Evolutionary conservation across 2,113 vertebrate genomes (phyloP), one percentile per base, ranked within the genome.

Genomic region (Rissa tridactyla): DNA sequence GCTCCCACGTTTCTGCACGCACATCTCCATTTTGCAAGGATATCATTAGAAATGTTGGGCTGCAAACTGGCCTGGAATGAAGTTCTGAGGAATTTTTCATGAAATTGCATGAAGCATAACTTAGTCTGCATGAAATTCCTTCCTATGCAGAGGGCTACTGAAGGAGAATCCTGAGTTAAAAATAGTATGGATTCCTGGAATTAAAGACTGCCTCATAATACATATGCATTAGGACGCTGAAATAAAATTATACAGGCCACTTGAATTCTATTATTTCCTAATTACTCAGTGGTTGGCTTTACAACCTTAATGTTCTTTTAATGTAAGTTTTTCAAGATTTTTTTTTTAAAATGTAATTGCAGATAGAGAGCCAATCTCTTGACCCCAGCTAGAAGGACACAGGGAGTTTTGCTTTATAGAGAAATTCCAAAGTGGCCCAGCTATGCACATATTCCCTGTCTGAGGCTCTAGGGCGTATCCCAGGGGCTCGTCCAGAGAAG

Each of bases 221-320:
- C 72, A 87, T 76, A 91, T 66, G 89, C 78, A 95, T 87, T 77
- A 95, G 73, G 62, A 94, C 62, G 51, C 68, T n/a, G 54, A 95
- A 93, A 96, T 94, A 95, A 96, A 92, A 94, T 96, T 92, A 91
- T 90, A 96, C 66, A 94, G 77, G 78, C 75, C 84, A 82, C 94
- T 85, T 95, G 86, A 92, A 92, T 94, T 90, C 92, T 90, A 80
- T 95, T 95, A 95, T 92, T 94, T 95, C 70, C 73, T 88, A 85
- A 91, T 95, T 95, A 94, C 62, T 94, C 80, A 87, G 57, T 79
- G 83, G 88, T n/a, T 92, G 80, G 61, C 81, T 97, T 97, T 94
- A 91, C 78, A 94, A 90, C 75, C 62, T 62, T 82, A 87, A 77
- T 86, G 91, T 79, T 96, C 70, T 87, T 91, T 91, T 83, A 94